phyloP scores from a whole-genome alignment of 2,797 vertebrate genomes.

The Gobionotothen gibberifrons region DNA sequence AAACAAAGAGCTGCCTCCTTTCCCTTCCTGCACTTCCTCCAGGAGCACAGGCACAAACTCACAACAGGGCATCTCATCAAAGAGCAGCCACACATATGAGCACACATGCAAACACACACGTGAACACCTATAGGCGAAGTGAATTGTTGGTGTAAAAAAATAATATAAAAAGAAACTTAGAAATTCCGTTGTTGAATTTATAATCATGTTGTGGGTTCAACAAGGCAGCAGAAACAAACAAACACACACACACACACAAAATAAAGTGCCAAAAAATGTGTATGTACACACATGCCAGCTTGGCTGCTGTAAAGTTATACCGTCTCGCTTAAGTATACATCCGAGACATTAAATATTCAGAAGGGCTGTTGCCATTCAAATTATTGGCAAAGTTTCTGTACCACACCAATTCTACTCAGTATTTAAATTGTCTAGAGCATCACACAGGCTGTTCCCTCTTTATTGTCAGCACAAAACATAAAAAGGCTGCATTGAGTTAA shows the following conservation, averaged over 20 bases:
- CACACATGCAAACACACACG: neutral
- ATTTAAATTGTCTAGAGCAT: constrained; percentile 38
- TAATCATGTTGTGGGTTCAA: constrained; percentile 12
- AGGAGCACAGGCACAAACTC: constrained; percentile 32
- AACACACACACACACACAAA: neutral
- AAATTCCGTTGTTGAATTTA: constrained; percentile 15
- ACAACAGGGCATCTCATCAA: constrained; percentile 35
- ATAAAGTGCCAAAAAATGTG: constrained; percentile 23
- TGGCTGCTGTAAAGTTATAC: constrained; percentile 20
- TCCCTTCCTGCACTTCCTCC: constrained; percentile 34
- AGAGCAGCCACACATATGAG: constrained; percentile 12
- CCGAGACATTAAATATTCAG: constrained; percentile 50
- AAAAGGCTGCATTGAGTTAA: constrained; percentile 17
- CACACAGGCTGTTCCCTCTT: constrained; percentile 26
- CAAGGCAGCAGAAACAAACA: neutral
- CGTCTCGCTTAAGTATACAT: constrained; percentile 36
- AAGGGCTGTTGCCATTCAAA: constrained; percentile 27
- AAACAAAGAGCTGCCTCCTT: constrained; percentile 55
- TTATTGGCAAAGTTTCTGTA: constrained; percentile 42
- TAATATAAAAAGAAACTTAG: neutral
- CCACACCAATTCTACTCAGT: constrained; percentile 14
- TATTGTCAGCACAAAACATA: constrained; percentile 20
- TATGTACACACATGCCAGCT: constrained; percentile 11
- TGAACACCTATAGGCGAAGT: neutral
- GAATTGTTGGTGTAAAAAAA: neutral